phyloP scores from a whole-genome alignment of 2,888 invertebrate species.

The Lithophane socia region DNA sequence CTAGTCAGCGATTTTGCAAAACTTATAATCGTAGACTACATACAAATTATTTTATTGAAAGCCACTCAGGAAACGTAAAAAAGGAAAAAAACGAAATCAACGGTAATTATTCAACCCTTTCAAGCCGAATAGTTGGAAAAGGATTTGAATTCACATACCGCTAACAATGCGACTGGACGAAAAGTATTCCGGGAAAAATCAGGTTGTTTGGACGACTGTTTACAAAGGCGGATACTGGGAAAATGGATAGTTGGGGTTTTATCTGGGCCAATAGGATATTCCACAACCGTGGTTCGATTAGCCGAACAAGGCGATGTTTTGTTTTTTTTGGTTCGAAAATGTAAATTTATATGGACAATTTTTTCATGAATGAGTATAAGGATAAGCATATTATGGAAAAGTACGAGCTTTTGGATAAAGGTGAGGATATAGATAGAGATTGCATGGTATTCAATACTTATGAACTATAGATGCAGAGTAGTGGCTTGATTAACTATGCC shows the following conservation, averaged over 20 bases:
- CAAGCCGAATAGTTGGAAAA: slow-evolving; percentile 23
- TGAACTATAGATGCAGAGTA: neutral
- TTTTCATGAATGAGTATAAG: neutral
- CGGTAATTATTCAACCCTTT: slow-evolving; percentile 46
- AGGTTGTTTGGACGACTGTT: slow-evolving; percentile 32
- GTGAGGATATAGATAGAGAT: neutral
- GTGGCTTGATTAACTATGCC: neutral
- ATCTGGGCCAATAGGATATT: neutral
- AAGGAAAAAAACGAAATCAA: slow-evolving; percentile 30
- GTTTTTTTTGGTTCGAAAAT: neutral
- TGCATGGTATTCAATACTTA: neutral
- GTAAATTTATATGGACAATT: neutral
- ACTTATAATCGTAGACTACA: neutral
- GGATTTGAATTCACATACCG: slow-evolving; percentile 23
- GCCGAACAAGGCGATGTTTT: slow-evolving; percentile 1
- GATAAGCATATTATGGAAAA: neutral
- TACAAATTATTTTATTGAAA: slow-evolving; percentile 13
- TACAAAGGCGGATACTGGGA: slow-evolving; percentile 1
- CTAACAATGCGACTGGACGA: slow-evolving; percentile 32
- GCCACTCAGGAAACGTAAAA: slow-evolving; percentile 8
- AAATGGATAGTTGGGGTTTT: neutral
- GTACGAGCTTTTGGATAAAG: neutral
- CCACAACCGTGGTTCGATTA: neutral
- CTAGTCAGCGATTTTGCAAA: neutral
- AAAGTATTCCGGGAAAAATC: slow-evolving; percentile 48